A percentile compares a stretch with the other conserved stretches of the same genome.
Conservation (phyloP, 1,140 invertebrate genomes). For the Bemisia tabaci region DNA sequence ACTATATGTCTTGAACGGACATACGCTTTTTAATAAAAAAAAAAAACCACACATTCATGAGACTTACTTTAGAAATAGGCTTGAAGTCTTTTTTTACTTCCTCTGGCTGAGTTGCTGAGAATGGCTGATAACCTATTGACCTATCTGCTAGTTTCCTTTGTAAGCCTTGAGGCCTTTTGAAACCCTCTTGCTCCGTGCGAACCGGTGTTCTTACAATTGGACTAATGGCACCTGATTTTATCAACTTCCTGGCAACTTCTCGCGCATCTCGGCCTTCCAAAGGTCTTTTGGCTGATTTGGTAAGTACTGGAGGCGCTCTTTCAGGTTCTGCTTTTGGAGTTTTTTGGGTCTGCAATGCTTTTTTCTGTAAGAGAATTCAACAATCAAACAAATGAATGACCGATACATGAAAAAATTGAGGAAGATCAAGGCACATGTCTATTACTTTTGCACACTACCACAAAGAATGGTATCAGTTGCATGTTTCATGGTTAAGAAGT, state of each 20-base stretch:
- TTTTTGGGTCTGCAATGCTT: constrained; percentile 76
- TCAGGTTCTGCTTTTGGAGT: constrained; percentile 78
- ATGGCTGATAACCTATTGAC: constrained; percentile 76
- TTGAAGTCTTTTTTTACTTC: constrained; percentile 29
- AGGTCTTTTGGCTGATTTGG: constrained; percentile 47
- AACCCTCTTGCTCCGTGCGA: constrained; percentile 57
- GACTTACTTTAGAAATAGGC: constrained; percentile 18
- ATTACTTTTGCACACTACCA: neutral
- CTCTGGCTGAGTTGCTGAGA: constrained; percentile 62
- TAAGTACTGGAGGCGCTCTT: constrained; percentile 44
- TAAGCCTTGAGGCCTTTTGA: constrained; percentile 41
- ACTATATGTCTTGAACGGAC: too few relatives aligned
- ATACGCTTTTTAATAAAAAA: too few relatives aligned
- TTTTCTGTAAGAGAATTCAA: constrained; percentile 49
- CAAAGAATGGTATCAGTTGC: too few relatives aligned
- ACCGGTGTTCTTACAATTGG: constrained; percentile 63
- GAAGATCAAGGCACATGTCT: neutral
- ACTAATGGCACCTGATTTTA: constrained; percentile 84
- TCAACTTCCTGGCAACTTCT: constrained; percentile 85
- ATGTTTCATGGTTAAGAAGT: too few relatives aligned
- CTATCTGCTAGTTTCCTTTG: constrained; percentile 56
- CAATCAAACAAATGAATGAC: constrained; percentile 7
- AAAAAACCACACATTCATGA: too few relatives aligned
- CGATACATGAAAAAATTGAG: neutral
- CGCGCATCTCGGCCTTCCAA: constrained; percentile 82